These are phyloP conservation scores for Ciconia maguari DNA, from an alignment of 2,113 vertebrate genomes.

Conservation along the genomic window DNA sequence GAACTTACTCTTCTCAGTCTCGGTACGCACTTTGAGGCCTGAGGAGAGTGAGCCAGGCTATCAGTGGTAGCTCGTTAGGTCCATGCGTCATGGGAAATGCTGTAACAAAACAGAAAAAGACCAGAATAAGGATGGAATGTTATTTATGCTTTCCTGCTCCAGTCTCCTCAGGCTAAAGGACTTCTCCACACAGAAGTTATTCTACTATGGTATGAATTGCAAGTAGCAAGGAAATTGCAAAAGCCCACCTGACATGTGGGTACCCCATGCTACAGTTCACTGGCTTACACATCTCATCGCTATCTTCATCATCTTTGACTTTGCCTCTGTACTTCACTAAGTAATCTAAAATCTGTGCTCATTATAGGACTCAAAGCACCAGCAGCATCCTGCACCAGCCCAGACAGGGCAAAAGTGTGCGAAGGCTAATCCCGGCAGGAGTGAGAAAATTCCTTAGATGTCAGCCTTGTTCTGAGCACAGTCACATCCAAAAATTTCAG, in stretches of 20 bases:
- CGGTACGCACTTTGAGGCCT: not conserved
- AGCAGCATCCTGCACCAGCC: not conserved
- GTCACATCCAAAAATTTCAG: not conserved
- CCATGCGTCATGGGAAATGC: not conserved
- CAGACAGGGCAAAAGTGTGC: not conserved
- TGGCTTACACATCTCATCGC: not conserved
- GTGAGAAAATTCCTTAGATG: not conserved
- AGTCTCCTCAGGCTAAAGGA: not conserved
- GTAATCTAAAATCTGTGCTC: not conserved
- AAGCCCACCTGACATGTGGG: not conserved
- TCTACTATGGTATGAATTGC: not conserved
- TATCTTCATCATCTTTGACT: not conserved
- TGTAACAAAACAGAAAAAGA: not conserved
- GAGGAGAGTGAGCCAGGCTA: not conserved
- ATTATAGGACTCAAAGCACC: not conserved
- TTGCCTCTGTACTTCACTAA: not conserved
- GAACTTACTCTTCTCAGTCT: not conserved
- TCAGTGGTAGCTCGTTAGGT: not conserved
- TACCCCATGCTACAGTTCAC: not conserved
- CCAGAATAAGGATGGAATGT: not conserved
- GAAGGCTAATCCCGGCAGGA: not conserved
- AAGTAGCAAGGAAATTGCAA: not conserved
- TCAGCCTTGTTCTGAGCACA: not conserved
- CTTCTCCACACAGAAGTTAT: not conserved
- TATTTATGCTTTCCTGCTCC: not conserved